Evolutionary conservation across 2,888 invertebrate genomes (phyloP).

Genomic region (Epinotia demarniana): DNA sequence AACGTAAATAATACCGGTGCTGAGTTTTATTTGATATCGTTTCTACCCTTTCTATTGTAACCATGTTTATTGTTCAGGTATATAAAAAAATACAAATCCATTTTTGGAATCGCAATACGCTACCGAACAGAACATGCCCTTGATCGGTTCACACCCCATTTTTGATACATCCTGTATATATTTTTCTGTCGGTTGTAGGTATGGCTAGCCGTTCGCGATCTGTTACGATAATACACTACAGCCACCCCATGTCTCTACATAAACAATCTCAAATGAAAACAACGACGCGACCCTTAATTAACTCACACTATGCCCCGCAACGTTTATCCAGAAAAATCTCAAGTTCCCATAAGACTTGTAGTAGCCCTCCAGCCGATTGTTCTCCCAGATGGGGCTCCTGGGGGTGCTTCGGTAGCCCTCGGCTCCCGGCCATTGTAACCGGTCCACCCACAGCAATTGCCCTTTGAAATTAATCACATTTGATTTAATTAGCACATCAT

Average conservation of each 20-base stretch:
- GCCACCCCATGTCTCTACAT: background rate
- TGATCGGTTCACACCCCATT: no score
- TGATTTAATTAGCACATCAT: background rate
- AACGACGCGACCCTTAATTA: background rate
- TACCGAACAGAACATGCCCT: no score
- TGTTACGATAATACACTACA: no score
- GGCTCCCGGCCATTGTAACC: conserved; percentile 87
- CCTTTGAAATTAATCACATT: conserved; percentile 70
- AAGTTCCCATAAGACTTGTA: conserved; percentile 88
- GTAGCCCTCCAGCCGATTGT: conserved; percentile 88
- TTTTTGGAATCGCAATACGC: no score
- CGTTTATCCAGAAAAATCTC: conserved; percentile 90
- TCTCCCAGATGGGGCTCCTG: conserved; percentile 85
- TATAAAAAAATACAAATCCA: no score
- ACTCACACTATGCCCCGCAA: conserved; percentile 92
- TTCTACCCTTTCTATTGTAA: no score
- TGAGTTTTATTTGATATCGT: no score
- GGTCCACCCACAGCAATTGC: conserved; percentile 90
- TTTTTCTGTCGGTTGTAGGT: no score
- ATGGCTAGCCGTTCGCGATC: no score
- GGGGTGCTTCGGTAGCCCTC: conserved; percentile 82
- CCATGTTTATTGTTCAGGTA: no score
- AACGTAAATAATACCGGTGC: no score
- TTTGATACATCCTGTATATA: no score
- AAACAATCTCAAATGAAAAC: background rate